phyloP scores from a whole-genome alignment of 2,113 vertebrate species.

The Halichoerus grypus region DNA sequence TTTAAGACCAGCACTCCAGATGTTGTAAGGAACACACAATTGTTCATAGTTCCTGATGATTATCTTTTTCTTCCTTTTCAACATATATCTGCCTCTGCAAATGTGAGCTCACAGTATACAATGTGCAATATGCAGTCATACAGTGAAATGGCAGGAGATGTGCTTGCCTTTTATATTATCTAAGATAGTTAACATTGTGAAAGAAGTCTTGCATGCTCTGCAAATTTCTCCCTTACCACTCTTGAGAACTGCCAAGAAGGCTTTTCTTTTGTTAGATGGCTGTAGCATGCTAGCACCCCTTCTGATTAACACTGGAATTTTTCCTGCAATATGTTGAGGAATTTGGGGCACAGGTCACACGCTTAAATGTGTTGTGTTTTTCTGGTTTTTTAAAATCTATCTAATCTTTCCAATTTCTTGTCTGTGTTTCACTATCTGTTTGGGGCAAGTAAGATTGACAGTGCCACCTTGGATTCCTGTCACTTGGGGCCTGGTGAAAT shows the following conservation, averaged over 20 bases:
- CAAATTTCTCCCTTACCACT: conserved; percentile 40
- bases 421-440: conserved; percentile 72
- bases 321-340: conserved; percentile 15
- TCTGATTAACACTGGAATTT: conserved; percentile 62
- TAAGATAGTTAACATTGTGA: conserved; percentile 54
- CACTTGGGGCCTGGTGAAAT: conserved; percentile 57
- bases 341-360: background rate
- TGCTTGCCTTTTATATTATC: conserved; percentile 66
- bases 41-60: conserved; percentile 60
- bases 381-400: background rate
- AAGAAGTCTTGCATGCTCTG: conserved; percentile 59
- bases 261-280: conserved; percentile 68
- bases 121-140: conserved; percentile 45
- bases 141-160: conserved; percentile 54
- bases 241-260: conserved; percentile 60
- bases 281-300: conserved; percentile 22
- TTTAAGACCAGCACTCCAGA: conserved; percentile 60
- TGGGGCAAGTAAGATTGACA: conserved; percentile 70
- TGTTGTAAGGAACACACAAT: conserved; percentile 53
- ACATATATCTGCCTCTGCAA: conserved; percentile 68
- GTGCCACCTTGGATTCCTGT: conserved; percentile 62
- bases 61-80: conserved; percentile 71
- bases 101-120: conserved; percentile 62
- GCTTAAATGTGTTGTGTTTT: conserved; percentile 50
- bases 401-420: conserved; percentile 65